phyloP scores from a whole-genome alignment of 2,113 vertebrate species.

The Neolamprologus ventralis region DNA sequence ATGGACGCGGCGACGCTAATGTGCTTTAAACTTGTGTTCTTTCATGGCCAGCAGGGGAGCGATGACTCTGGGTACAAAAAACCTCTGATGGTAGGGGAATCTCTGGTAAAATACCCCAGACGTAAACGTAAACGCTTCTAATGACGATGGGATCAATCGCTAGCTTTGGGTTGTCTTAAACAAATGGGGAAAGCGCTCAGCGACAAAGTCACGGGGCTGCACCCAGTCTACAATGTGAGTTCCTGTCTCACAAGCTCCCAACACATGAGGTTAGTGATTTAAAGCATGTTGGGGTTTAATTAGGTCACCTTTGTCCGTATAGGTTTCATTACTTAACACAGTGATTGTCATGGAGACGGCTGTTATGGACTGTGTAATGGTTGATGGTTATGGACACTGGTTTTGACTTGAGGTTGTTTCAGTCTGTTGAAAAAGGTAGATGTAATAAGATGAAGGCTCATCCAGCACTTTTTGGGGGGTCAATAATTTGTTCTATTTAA shows the following conservation, averaged over 20 bases:
- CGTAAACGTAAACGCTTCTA: not conserved
- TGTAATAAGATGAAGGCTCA: not conserved
- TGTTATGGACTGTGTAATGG: not conserved
- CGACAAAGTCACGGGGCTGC: not conserved
- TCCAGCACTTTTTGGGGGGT: not conserved
- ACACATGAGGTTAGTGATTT: not conserved
- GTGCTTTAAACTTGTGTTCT: not conserved
- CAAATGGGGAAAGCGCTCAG: rapidly evolving
- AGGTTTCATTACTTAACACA: not conserved
- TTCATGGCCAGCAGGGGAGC: not conserved
- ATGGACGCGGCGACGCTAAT: rapidly evolving
- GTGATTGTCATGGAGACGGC: not conserved
- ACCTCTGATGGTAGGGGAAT: not conserved
- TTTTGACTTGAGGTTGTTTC: not conserved
- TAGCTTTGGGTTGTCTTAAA: not conserved
- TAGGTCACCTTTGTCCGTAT: not conserved
- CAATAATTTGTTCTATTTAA: not conserved
- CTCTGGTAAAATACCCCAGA: not conserved
- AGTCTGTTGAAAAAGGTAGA: not conserved
- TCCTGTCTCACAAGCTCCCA: not conserved
- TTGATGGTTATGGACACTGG: not conserved
- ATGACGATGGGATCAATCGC: not conserved
- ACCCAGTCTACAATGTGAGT: not conserved
- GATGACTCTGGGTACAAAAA: not conserved
- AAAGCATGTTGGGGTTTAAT: not conserved